phyloP scores from a whole-genome alignment of 2,113 vertebrate species.

The Bostrychus sinensis region DNA sequence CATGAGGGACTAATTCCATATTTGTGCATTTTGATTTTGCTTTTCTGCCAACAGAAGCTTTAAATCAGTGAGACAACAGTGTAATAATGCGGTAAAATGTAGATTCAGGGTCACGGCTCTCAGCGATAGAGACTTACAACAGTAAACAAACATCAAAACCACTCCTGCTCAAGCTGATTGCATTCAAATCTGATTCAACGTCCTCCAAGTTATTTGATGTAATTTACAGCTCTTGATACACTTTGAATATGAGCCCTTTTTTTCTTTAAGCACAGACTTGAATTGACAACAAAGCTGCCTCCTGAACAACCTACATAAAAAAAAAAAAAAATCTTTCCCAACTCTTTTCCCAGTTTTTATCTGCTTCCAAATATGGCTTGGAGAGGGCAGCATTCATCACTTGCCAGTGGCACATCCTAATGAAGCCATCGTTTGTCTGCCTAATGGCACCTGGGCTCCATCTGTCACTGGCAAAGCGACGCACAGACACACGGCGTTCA shows the following conservation, averaged over 20 bases:
- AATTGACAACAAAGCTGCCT: conserved; percentile 42
- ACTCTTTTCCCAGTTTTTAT: conserved; percentile 50
- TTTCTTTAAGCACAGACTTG: conserved; percentile 29
- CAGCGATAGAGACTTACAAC: conserved; percentile 19
- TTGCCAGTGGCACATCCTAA: conserved; percentile 73
- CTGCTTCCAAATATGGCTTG: conserved; percentile 64
- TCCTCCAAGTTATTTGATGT: conserved; percentile 33
- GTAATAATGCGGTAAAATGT: not conserved
- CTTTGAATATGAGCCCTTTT: conserved; percentile 1
- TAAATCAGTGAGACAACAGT: not conserved
- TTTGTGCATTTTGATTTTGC: not conserved
- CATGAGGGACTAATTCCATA: not conserved
- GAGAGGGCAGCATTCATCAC: conserved; percentile 71
- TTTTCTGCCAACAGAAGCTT: not conserved
- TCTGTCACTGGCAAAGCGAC: conserved; percentile 66
- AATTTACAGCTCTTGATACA: conserved; percentile 26
- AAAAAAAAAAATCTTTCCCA: conserved; percentile 20
- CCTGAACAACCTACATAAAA: conserved; percentile 57
- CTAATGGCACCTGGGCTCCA: conserved; percentile 75
- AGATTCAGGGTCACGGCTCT: conserved; percentile 17
- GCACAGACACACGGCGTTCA: conserved; percentile 57
- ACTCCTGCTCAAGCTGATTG: conserved; percentile 1
- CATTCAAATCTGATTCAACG: conserved; percentile 14
- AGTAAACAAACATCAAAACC: conserved; percentile 9
- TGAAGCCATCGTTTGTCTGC: conserved; percentile 75